phyloP scores from a whole-genome alignment of 2,888 invertebrate species.

The Ligdia adustata region DNA sequence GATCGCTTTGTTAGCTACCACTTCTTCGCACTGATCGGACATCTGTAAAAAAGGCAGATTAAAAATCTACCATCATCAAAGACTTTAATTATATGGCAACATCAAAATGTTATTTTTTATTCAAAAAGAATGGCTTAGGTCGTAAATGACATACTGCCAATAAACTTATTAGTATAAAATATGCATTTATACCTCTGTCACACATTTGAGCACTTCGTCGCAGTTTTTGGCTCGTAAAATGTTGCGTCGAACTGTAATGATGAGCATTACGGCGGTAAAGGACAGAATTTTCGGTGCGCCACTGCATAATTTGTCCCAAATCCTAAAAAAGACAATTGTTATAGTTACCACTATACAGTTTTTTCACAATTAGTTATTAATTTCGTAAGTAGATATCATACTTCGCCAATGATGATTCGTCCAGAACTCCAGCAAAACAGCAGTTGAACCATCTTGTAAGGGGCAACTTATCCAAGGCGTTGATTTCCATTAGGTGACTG shows the following conservation, averaged over 20 bases:
- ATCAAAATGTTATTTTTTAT: conserved; percentile 2
- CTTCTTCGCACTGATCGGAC: conserved; percentile 91
- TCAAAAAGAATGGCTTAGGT: background rate
- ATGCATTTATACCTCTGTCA: conserved; percentile 86
- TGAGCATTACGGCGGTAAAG: conserved; percentile 89
- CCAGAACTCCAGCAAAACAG: conserved; percentile 92
- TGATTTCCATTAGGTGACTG: conserved; percentile 87
- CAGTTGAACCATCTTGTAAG: conserved; percentile 91
- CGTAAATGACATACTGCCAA: background rate
- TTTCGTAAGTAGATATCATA: conserved; percentile 52
- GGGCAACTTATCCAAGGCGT: conserved; percentile 86
- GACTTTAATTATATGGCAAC: conserved; percentile 11
- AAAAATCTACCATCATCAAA: conserved; percentile 26
- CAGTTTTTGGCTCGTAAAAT: conserved; percentile 85
- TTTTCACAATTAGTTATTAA: too few species aligned
- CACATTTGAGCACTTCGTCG: conserved; percentile 85
- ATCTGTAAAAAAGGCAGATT: conserved; percentile 78
- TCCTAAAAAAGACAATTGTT: conserved; percentile 84
- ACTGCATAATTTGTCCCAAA: conserved; percentile 95
- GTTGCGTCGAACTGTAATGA: conserved; percentile 87
- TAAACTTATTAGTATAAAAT: background rate
- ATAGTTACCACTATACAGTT: too few species aligned
- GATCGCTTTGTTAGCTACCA: conserved; percentile 93
- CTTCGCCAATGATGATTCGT: conserved; percentile 91
- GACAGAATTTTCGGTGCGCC: conserved; percentile 93